Base-by-base conservation (phyloP, 2,888 invertebrate species). In the Pteria penguin region DNA sequence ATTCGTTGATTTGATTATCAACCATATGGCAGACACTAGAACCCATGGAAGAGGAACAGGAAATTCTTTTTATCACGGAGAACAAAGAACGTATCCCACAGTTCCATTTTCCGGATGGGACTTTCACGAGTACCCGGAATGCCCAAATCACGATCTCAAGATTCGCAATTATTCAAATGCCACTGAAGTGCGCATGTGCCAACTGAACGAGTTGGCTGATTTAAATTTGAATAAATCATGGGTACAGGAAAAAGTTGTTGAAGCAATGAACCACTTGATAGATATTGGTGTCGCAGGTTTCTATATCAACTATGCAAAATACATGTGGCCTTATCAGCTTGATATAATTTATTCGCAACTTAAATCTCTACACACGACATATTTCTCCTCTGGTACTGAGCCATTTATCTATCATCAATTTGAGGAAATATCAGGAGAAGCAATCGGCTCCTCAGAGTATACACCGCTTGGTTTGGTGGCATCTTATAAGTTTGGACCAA, bases 1-100 rank as follows among this genome's bases (percentile, higher is more conserved):
- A 84, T 96, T 95, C 90, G 95, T 94, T 0, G 96, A 96, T 87
- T 94, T 94, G 0, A 94, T 97, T n/a, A 93, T 97, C 76, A 97
- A 97, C 92, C 97, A 97, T 91, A 97, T 97, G 97, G 94, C 95
- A 0, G 92, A 93, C 60, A 88, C 92, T 18, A 92, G 93, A 0
- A 82, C 83, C 76, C 67, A 86, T 18, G 96, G 96, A 0, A 95
- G 95, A 1, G 87, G 87, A 0, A 86, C 86, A 0, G 95, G 93
- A 1, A 95, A 95, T 27, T 73, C 83, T 70, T 67, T 72, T 33
- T 93, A 89, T 80, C 89, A 92, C 72, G 83, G 82, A 5, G 79
- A 75, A n/a, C 58, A 11, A 1, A 72, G 76, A 5, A 79, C 80
- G 3, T 93, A 91, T 82, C 92, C 93, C 0, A 91, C 89, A 0